Conservation (phyloP, 2,888 invertebrate species). For the Sarcophaga subvicina region DNA sequence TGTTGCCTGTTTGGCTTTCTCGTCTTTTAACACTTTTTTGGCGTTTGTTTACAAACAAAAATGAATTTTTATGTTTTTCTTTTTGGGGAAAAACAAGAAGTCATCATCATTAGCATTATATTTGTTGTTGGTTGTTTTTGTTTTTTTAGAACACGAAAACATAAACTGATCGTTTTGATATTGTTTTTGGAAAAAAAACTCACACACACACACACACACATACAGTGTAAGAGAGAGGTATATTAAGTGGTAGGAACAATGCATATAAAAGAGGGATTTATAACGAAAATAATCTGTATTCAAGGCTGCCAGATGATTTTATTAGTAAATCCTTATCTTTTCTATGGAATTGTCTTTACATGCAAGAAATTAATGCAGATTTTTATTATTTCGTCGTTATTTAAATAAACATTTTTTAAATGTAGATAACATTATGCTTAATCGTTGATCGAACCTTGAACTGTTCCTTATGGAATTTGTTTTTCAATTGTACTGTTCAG, state of each 20-base stretch:
- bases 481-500: too few species aligned
- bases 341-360: too few species aligned
- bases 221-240: not conserved
- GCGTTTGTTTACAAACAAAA: constrained; percentile 61
- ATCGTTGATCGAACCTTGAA: too few species aligned
- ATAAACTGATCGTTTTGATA: constrained; percentile 36
- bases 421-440: too few species aligned
- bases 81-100: constrained; percentile 10
- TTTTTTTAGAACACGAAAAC: constrained; percentile 37
- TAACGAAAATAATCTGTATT: too few species aligned
- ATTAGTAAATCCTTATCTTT: too few species aligned
- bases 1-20: not conserved
- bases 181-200: not conserved
- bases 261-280: not conserved
- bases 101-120: constrained; percentile 10
- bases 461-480: too few species aligned
- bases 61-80: not conserved
- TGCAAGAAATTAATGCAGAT: too few species aligned
- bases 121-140: constrained; percentile 3
- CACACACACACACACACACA: not conserved
- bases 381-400: too few species aligned
- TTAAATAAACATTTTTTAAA: too few species aligned
- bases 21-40: constrained; percentile 14
- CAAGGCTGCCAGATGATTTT: too few species aligned
- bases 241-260: not conserved